Conservation (phyloP, 1,140 invertebrate species). For the Drosophila ogumai region DNA sequence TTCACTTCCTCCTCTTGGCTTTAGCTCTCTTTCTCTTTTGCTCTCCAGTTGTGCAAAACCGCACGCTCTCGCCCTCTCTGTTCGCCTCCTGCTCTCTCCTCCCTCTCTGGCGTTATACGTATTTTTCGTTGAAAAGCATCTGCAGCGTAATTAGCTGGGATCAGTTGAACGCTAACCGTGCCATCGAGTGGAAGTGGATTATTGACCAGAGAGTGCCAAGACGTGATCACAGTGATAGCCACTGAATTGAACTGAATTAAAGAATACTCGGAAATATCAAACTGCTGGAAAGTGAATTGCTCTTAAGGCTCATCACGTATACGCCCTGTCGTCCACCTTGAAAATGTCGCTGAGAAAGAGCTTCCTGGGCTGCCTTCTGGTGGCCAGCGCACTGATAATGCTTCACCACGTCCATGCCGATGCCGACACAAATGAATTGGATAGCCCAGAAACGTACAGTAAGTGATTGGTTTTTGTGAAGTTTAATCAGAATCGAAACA, state of each 20-base stretch:
- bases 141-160: constrained; percentile 61
- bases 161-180: constrained; percentile 69
- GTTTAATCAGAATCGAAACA: neutral
- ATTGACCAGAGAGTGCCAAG: constrained; percentile 19
- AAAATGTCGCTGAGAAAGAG: constrained; percentile 55
- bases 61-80: constrained; percentile 40
- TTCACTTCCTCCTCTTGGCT: constrained; percentile 6
- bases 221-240: neutral
- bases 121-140: constrained; percentile 75
- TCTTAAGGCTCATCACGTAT: constrained; percentile 26
- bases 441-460: constrained; percentile 52
- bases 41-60: constrained; percentile 31
- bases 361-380: constrained; percentile 59
- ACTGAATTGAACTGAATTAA: constrained; percentile 6
- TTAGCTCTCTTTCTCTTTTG: neutral
- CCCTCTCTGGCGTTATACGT: constrained; percentile 23
- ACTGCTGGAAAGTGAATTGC: neutral
- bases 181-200: constrained; percentile 64
- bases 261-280: constrained; percentile 4
- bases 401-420: constrained; percentile 56
- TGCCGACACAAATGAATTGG: constrained; percentile 70
- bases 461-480: constrained; percentile 43
- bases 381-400: constrained; percentile 41
- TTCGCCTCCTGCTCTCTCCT: constrained; percentile 20
- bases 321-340: constrained; percentile 20